Conservation (phyloP, 1,140 invertebrate genomes). For the Hermatobates lingyangjiaoensis region DNA sequence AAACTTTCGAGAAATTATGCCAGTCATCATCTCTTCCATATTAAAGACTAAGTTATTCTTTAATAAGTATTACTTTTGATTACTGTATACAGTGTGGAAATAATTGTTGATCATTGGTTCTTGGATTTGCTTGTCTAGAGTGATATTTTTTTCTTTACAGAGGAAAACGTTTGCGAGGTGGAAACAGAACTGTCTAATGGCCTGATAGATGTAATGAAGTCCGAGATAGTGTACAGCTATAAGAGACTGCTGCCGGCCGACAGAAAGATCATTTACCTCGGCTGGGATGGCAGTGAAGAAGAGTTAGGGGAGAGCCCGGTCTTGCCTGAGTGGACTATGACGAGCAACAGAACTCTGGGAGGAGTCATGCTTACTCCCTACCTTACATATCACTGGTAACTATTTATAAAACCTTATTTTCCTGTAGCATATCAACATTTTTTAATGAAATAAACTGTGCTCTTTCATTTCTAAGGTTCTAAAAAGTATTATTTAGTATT, state of each 20-base stretch:
- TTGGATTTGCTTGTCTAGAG: no score
- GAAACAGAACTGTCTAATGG: slow-evolving; percentile 41
- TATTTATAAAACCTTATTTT: slow-evolving; percentile 18
- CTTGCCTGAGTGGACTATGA: slow-evolving; percentile 34
- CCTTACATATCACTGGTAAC: slow-evolving; percentile 70
- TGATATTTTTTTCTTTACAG: slow-evolving; percentile 10
- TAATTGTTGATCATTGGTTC: no score
- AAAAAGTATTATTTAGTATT: background rate
- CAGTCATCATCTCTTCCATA: no score
- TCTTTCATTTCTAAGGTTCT: background rate
- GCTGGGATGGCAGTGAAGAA: slow-evolving; percentile 20
- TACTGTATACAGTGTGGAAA: no score
- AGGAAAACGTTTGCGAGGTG: slow-evolving; percentile 21
- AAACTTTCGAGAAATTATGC: no score
- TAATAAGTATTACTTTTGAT: no score
- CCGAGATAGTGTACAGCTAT: slow-evolving; percentile 60
- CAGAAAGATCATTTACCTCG: slow-evolving; percentile 53
- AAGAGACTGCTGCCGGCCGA: slow-evolving; percentile 71
- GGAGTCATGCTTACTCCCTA: slow-evolving; percentile 63
- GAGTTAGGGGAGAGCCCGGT: slow-evolving; percentile 46
- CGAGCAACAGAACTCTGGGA: slow-evolving; percentile 51
- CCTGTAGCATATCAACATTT: slow-evolving; percentile 2
- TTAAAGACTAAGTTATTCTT: no score
- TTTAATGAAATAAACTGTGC: background rate
- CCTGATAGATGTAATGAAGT: slow-evolving; percentile 56